These are phyloP conservation scores for Pseudocheirus occidentalis DNA, from an alignment of 2,797 vertebrate genomes.

Conservation along the genomic window DNA sequence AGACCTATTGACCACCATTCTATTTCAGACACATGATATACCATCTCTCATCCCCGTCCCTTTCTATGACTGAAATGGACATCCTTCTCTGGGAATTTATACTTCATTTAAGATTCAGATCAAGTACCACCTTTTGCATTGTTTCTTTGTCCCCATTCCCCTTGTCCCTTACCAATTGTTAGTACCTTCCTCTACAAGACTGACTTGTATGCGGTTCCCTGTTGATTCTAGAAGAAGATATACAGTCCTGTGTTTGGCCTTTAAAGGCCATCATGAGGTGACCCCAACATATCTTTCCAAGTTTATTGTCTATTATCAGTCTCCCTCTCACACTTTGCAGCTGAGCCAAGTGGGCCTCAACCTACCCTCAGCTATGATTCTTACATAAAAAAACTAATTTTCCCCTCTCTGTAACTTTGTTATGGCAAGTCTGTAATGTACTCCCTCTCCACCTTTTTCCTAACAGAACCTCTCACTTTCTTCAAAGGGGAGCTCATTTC, in stretches of 20 bases:
- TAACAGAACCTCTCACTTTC: not conserved
- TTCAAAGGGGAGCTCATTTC: not conserved
- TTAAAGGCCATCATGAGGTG: not conserved
- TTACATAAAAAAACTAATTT: not conserved
- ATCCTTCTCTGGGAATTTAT: not conserved
- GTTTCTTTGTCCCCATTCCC: not conserved
- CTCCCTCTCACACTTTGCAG: not conserved
- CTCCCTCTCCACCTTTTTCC: not conserved
- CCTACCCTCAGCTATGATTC: not conserved
- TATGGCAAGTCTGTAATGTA: no score
- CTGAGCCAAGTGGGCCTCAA: not conserved
- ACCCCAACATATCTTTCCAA: not conserved
- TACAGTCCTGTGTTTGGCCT: not conserved
- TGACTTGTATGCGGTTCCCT: not conserved
- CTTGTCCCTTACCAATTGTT: not conserved
- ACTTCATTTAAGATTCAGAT: not conserved
- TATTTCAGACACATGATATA: not conserved
- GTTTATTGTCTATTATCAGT: not conserved
- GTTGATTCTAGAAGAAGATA: not conserved
- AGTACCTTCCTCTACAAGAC: not conserved
- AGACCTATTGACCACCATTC: not conserved
- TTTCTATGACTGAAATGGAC: not conserved
- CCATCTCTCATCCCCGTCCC: not conserved
- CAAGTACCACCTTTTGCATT: not conserved
- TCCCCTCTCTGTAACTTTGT: not conserved